These are phyloP conservation scores for Podotricha telesiphe DNA, from an alignment of 2,888 invertebrate species.

Conservation along the genomic window DNA sequence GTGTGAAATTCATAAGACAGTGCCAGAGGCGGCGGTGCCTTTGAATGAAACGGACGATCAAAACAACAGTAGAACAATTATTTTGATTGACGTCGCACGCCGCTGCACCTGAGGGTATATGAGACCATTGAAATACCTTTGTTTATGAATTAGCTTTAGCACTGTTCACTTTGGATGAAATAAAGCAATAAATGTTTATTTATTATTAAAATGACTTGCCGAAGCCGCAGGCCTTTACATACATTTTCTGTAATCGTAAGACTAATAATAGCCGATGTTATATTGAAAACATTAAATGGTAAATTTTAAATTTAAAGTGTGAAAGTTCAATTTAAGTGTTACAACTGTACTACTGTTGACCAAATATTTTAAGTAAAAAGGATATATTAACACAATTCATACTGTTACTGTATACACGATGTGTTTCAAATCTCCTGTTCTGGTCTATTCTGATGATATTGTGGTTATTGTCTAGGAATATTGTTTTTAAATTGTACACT, in stretches of 20 bases:
- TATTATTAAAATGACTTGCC: constrained; percentile 57
- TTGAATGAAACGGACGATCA: constrained; percentile 38
- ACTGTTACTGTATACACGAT: neutral
- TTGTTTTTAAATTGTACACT: constrained; percentile 37
- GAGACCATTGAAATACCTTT: constrained; percentile 47
- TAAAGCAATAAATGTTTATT: constrained; percentile 65
- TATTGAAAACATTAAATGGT: constrained; percentile 1
- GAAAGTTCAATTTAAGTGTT: neutral
- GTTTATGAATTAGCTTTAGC: constrained; percentile 57
- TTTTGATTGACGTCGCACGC: constrained; percentile 50
- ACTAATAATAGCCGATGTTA: constrained; percentile 1
- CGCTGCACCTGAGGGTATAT: constrained; percentile 48
- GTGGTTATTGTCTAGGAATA: neutral
- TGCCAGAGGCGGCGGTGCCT: constrained; percentile 42
- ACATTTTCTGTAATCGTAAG: constrained; percentile 8
- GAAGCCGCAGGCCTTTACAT: constrained; percentile 54
- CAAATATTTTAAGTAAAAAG: neutral
- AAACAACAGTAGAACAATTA: constrained; percentile 44
- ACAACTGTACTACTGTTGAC: neutral
- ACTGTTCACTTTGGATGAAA: constrained; percentile 65
- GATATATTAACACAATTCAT: neutral
- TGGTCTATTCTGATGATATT: neutral
- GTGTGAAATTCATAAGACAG: constrained; percentile 42
- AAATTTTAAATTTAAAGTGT: neutral
- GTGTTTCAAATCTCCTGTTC: neutral